Evolutionary conservation across 1,140 invertebrate species (phyloP).

Genomic region (Diorhabda sublineata): DNA sequence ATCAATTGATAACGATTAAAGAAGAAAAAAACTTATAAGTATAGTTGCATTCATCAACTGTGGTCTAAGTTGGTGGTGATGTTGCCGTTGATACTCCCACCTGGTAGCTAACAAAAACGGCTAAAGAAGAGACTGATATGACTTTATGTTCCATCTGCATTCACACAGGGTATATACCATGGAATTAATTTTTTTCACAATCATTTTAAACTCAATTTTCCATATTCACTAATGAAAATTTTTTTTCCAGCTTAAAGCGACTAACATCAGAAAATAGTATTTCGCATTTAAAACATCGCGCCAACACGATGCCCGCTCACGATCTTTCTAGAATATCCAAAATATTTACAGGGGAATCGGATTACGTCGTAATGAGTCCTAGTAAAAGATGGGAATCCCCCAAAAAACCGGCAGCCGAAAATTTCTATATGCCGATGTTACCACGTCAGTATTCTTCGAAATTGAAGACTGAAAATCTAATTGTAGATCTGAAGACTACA

Average conservation of each 20-base stretch:
- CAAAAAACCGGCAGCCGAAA: slow-evolving; percentile 29
- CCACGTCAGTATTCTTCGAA: slow-evolving; percentile 30
- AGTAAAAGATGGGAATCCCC: slow-evolving; percentile 21
- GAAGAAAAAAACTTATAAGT: too few species aligned
- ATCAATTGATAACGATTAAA: too few species aligned
- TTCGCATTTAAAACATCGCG: slow-evolving; percentile 31
- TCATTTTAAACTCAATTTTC: not conserved
- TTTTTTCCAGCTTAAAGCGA: not conserved
- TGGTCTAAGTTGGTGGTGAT: too few species aligned
- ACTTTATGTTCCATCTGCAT: too few species aligned
- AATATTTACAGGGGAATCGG: slow-evolving; percentile 35
- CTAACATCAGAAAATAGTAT: not conserved
- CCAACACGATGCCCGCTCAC: slow-evolving; percentile 38
- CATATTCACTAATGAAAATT: not conserved
- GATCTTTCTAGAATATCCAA: slow-evolving; percentile 37
- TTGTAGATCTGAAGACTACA: not conserved
- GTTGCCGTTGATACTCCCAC: too few species aligned
- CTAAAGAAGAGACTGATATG: not conserved
- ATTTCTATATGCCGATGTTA: slow-evolving; percentile 40
- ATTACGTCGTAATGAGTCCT: slow-evolving; percentile 42
- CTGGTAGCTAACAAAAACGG: too few species aligned
- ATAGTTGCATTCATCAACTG: too few species aligned
- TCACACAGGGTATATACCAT: too few species aligned
- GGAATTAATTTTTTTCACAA: too few species aligned
- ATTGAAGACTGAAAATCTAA: slow-evolving; percentile 30